Base-by-base conservation (phyloP, 2,113 vertebrate genomes). In the Pangasianodon hypophthalmus region DNA sequence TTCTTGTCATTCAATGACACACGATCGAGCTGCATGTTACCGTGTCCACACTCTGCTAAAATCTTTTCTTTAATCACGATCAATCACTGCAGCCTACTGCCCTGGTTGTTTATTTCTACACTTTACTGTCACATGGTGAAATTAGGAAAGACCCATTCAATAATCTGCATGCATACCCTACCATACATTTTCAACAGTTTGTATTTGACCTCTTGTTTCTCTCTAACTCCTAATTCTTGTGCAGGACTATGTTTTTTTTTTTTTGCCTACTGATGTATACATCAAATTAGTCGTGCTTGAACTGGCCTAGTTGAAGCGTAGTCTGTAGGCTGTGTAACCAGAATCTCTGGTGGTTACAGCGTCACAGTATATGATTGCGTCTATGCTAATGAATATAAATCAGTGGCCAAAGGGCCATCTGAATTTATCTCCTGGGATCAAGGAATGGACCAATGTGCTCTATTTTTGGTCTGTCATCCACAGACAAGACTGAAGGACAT, bases 1-100 rank as follows among this genome's bases (percentile, higher is more conserved):
- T 52, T 16, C 52, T 50, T 69, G 21, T 87, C 62, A 83, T 77
- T 81, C 44, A 62, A 32, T 4, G 14, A 50, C 67, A 64, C 75
- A 87, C 56, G 37, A 90, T 46, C 82, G 44, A 88, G 86, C 73
- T 88, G 60, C 48, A 87, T 88, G 73, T 88, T 88, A 88, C 69
- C 37, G 44, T 80, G 52, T 29, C 64, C 88, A 64, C 82, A 37
- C 54, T 32, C 37, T 48, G 71, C 50, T 89, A 79, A 64, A 84
- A 86, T 77, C 21, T 46, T n/a, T 52, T 52, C 48, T 46, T n/a
- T 80, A 37, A n/a, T 48, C 48, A 81, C 52, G n/a, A 62, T 48
- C 48, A 54, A 13, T 71, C 21, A 60, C 29, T 62, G 10, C 24
- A 16, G 13, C 56, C 24, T 32, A 75, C 7, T 4, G 3, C 19